These are phyloP conservation scores for Orthosia gothica DNA, from an alignment of 2,888 invertebrate genomes.

Conservation along the genomic window DNA sequence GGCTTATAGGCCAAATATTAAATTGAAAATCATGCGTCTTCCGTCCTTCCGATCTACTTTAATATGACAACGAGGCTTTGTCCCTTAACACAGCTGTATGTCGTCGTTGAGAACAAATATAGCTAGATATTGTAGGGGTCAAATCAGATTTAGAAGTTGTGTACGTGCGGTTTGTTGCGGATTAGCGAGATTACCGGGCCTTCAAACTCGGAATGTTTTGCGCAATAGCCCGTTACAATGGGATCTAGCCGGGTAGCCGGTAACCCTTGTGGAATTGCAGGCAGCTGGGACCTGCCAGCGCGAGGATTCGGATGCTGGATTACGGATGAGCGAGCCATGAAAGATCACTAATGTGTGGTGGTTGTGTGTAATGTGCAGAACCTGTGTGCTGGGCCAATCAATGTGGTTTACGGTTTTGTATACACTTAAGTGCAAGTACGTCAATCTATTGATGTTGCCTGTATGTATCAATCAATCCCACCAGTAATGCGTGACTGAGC, in stretches of 20 bases:
- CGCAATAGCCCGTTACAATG: constrained; percentile 71
- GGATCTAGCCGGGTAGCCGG: constrained; percentile 64
- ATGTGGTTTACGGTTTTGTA: neutral
- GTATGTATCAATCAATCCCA: neutral
- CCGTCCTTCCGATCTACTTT: constrained; percentile 34
- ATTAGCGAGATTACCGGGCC: constrained; percentile 77
- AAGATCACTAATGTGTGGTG: constrained; percentile 15
- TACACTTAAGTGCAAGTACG: neutral
- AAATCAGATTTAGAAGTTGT: constrained; percentile 75
- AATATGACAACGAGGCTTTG: constrained; percentile 37
- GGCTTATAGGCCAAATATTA: constrained; percentile 27
- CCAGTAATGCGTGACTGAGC: neutral
- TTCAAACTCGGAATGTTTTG: constrained; percentile 77
- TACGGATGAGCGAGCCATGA: constrained; percentile 54
- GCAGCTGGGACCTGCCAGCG: constrained; percentile 74
- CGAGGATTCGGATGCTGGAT: constrained; percentile 71
- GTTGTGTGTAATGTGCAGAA: neutral
- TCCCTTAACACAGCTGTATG: constrained; percentile 54
- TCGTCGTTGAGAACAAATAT: constrained; percentile 62
- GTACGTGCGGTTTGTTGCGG: constrained; percentile 78
- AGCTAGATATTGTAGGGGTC: constrained; percentile 66
- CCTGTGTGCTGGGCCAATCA: neutral
- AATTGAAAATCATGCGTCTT: constrained; percentile 28
- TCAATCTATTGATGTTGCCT: neutral
- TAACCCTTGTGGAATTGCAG: constrained; percentile 71